Evolutionary conservation across 92 coral and sea anemone species (phyloP), one percentile per base, ranked within the genome.

Genomic region (Muricea muricata): DNA sequence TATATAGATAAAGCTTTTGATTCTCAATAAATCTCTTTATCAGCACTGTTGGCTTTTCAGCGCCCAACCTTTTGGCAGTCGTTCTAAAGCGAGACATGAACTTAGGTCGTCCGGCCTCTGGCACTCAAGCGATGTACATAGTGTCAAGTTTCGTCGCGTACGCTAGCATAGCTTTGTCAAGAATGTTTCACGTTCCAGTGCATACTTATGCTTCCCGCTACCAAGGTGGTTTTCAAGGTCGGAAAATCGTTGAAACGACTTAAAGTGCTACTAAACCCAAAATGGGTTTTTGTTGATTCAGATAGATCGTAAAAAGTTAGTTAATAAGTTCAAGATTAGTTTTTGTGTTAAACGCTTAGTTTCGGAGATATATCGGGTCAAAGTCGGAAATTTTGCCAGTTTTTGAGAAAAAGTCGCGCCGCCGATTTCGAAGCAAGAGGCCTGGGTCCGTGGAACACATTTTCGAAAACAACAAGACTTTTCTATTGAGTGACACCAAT

Each of bases 201-300:
- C 87, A 68, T 82, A 75, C 77, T 80, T 81, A 35, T 87, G 90
- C 31, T 37, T 77, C 6, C 91, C 91, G 50, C 39, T 67, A 55
- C 84, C 91, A 50, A 88, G 82, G 75, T 88, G 91, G 46, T 66
- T 81, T 41, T 66, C 75, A 57, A 81, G 86, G 60, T 71, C 41
- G 18, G 86, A 81, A 81, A 66, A 81, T 57, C 79, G 67, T 40
- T 81, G 79, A 65, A 81, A 81, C 58, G 86, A 23, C 58, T 81
- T 65, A 29, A 82, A n/a, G n/a, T n/a, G n/a, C n/a, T n/a, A n/a
- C n/a, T n/a, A n/a, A n/a, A n/a, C n/a, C n/a, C n/a, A n/a, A n/a
- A n/a, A n/a, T n/a, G n/a, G n/a, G n/a, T n/a, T n/a, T n/a, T n/a
- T n/a, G n/a, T n/a, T n/a, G n/a, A n/a, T n/a, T n/a, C n/a, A n/a